Evolutionary conservation across 2,888 invertebrate species (phyloP).

Genomic region (Lithophane leautieri): DNA sequence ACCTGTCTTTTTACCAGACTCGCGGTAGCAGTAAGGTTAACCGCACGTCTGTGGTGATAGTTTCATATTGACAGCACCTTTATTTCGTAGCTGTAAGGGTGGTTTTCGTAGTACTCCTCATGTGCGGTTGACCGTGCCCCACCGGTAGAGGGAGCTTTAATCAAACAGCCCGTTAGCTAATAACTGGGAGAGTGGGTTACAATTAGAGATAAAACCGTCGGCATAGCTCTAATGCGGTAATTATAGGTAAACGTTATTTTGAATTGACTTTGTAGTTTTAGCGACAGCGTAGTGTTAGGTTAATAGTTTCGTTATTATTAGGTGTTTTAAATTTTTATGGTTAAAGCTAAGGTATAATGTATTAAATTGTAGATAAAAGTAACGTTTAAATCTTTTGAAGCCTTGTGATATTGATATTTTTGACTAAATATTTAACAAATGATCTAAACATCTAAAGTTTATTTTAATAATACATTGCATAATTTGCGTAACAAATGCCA

Average conservation of each 20-base stretch:
- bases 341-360: neutral
- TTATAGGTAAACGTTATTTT: constrained; percentile 28
- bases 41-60: neutral
- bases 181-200: constrained; percentile 29
- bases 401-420: neutral
- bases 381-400: neutral
- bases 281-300: neutral
- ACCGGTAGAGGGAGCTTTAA: constrained; percentile 43
- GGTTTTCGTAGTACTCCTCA: neutral
- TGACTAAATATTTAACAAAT: neutral
- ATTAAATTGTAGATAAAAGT: neutral
- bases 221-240: constrained; percentile 54
- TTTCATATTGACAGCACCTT: neutral
- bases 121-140: neutral
- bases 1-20: constrained; percentile 15
- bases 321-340: neutral
- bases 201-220: constrained; percentile 41
- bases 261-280: constrained; percentile 29
- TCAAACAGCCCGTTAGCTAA: constrained; percentile 48
- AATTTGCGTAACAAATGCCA: neutral
- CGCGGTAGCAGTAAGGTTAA: neutral
- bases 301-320: neutral
- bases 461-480: neutral
- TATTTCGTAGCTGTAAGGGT: neutral
- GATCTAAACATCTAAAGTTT: neutral